Conservation (phyloP, 2,888 invertebrate genomes). For the Notocelia uddmanniana region DNA sequence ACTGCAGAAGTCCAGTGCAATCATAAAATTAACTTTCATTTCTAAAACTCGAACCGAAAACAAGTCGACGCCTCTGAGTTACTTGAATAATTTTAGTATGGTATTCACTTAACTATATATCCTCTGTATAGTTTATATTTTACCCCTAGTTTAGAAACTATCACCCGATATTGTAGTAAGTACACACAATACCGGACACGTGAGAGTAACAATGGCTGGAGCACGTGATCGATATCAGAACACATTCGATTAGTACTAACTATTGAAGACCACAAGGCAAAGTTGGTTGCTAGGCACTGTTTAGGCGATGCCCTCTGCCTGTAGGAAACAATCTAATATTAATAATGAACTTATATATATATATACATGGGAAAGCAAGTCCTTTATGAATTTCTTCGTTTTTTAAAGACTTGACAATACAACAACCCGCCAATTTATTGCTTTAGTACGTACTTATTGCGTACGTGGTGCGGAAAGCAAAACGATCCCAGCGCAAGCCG, state of each 20-base stretch:
- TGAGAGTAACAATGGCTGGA: constrained; percentile 30
- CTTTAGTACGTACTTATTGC: too few species aligned
- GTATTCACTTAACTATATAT: background rate
- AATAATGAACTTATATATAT: background rate
- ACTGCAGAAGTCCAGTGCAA: too few species aligned
- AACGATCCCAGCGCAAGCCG: too few species aligned
- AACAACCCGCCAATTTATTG: too few species aligned
- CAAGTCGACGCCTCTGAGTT: too few species aligned
- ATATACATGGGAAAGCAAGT: too few species aligned
- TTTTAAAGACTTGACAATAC: too few species aligned
- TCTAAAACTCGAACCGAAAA: too few species aligned
- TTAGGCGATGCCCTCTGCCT: background rate
- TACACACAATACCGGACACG: constrained; percentile 19
- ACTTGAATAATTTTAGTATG: too few species aligned
- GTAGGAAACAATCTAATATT: background rate
- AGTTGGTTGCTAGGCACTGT: background rate
- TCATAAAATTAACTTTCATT: too few species aligned
- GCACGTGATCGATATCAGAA: constrained; percentile 38
- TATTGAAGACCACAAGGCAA: constrained; percentile 9
- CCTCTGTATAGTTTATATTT: background rate
- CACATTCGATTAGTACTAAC: constrained; percentile 15
- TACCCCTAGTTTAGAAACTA: background rate
- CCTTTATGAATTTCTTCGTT: background rate
- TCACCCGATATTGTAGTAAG: background rate
- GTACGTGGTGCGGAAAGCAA: too few species aligned